Conservation (phyloP, 2,797 vertebrate genomes). For the Linurgus olivaceus region DNA sequence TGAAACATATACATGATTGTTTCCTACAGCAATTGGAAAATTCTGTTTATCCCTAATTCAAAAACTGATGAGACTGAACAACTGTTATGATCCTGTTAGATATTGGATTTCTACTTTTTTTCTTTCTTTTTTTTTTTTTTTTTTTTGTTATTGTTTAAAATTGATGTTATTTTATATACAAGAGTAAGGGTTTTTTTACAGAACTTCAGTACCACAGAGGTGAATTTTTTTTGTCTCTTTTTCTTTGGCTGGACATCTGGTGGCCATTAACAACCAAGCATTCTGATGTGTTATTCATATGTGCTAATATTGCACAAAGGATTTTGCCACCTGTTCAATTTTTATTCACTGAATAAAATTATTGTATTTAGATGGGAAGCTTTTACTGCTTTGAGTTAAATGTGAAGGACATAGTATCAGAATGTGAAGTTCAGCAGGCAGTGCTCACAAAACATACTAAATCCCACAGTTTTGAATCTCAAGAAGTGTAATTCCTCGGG, state of each 20-base stretch:
- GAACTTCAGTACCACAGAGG: background rate
- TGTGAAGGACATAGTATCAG: background rate
- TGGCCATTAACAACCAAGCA: slow-evolving; percentile 13
- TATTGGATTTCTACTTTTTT: background rate
- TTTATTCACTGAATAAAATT: background rate
- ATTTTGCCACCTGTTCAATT: slow-evolving; percentile 31
- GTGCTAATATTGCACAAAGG: background rate
- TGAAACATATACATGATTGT: background rate
- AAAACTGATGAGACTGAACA: background rate
- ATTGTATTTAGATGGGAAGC: background rate
- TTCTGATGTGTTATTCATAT: slow-evolving; percentile 18
- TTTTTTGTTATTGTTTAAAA: background rate
- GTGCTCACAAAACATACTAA: background rate
- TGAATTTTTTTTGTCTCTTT: background rate
- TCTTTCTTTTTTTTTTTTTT: fast-evolving
- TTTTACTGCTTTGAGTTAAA: background rate
- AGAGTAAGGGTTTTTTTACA: background rate
- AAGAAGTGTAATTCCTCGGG: background rate
- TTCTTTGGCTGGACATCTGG: slow-evolving; percentile 24
- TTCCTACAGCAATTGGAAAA: background rate
- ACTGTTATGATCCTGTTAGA: background rate
- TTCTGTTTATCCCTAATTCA: background rate
- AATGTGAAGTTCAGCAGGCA: background rate
- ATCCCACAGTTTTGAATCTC: background rate
- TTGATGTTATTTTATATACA: background rate